Conservation (phyloP, 1,140 invertebrate species). For the Neodiprion lecontei region DNA sequence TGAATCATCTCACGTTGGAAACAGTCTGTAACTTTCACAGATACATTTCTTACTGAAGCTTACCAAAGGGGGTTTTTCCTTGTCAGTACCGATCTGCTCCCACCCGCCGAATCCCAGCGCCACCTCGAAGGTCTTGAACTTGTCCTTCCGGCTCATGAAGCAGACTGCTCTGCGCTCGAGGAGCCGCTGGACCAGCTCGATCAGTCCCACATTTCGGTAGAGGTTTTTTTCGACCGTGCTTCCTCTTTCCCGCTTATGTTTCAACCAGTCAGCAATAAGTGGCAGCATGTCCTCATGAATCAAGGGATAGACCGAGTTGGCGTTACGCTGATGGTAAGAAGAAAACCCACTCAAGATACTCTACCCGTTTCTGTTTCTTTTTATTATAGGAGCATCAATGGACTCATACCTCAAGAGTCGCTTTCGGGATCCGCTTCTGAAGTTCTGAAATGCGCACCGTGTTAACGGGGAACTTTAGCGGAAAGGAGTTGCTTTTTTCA, state of each 20-base stretch:
- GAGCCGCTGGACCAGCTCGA: slow-evolving; percentile 65
- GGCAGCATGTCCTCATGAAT: slow-evolving; percentile 22
- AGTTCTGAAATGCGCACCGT: slow-evolving; percentile 33
- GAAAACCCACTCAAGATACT: not conserved
- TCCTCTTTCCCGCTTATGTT: slow-evolving; percentile 40
- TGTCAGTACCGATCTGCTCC: slow-evolving; percentile 60
- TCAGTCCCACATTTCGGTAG: slow-evolving; percentile 65
- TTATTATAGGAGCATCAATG: not conserved
- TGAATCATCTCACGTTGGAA: not conserved
- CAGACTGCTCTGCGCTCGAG: slow-evolving; percentile 64
- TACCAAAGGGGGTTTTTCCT: slow-evolving; percentile 56
- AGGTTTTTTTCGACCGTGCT: slow-evolving; percentile 62
- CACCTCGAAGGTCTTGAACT: slow-evolving; percentile 60
- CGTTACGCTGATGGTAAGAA: not conserved
- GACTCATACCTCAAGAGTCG: slow-evolving; percentile 27
- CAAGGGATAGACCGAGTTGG: slow-evolving; percentile 18
- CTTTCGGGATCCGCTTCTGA: slow-evolving; percentile 22
- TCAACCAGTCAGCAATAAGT: slow-evolving; percentile 11
- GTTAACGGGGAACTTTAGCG: slow-evolving; percentile 37
- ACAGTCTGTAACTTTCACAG: not conserved
- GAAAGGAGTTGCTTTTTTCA: slow-evolving; percentile 37
- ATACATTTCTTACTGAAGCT: not conserved
- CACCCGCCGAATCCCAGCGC: slow-evolving; percentile 60
- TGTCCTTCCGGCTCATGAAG: slow-evolving; percentile 62
- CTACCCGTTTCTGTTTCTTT: not conserved